Conservation (phyloP, 2,888 invertebrate species). For the Psylliodes chrysocephalus region DNA sequence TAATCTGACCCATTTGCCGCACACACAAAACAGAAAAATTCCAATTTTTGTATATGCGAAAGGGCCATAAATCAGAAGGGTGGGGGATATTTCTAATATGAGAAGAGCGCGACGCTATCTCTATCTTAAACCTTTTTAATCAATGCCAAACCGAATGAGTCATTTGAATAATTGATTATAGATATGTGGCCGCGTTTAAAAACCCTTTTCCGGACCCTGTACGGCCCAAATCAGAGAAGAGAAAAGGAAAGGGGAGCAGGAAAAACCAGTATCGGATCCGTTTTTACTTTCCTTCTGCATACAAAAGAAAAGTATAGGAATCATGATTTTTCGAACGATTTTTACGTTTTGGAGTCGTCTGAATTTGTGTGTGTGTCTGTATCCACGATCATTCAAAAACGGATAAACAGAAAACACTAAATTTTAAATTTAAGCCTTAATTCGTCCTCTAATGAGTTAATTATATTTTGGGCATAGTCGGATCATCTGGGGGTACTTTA, state of each 20-base stretch:
- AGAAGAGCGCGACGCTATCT: conserved; percentile 28
- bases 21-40: conserved; percentile 16
- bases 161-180: conserved; percentile 57
- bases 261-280: conserved; percentile 10
- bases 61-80: conserved; percentile 37
- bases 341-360: too few relatives aligned
- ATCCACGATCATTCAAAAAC: too few relatives aligned
- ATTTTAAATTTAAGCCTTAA: too few relatives aligned
- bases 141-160: conserved; percentile 50
- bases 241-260: conserved; percentile 33
- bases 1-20: conserved; percentile 1
- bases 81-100: conserved; percentile 36
- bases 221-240: conserved; percentile 25
- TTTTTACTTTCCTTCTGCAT: too few relatives aligned
- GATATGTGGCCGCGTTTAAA: conserved; percentile 54
- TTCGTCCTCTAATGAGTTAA: too few relatives aligned
- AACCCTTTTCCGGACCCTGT: conserved; percentile 50
- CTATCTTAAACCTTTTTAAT: conserved; percentile 48
- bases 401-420: too few relatives aligned
- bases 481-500: too few relatives aligned
- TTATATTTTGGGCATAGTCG: too few relatives aligned
- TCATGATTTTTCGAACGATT: too few relatives aligned
- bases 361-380: too few relatives aligned
- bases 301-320: too few relatives aligned
- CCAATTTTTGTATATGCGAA: conserved; percentile 29